phyloP scores from a whole-genome alignment of 2,113 vertebrate species.

The Eubucco bourcierii region DNA sequence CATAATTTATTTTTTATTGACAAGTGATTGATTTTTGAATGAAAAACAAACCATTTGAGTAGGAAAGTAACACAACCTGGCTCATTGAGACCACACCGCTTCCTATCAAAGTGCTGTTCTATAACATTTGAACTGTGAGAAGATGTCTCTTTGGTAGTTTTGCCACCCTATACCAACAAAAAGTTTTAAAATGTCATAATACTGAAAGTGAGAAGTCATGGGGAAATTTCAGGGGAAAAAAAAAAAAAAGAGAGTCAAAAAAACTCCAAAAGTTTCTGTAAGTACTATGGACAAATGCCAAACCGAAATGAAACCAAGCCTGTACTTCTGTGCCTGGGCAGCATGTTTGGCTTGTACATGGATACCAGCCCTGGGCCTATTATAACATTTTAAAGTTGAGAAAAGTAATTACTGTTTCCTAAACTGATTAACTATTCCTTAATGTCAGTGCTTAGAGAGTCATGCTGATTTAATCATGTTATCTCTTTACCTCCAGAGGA shows the following conservation, averaged over 20 bases:
- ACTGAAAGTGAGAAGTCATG: neutral
- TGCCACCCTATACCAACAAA: neutral
- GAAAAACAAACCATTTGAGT: neutral
- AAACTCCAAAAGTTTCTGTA: no score
- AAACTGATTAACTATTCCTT: conserved; percentile 55
- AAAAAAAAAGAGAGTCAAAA: neutral
- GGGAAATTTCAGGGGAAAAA: neutral
- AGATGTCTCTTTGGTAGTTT: neutral
- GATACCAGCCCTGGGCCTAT: neutral
- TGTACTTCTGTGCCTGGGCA: neutral
- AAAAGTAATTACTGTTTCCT: conserved; percentile 46
- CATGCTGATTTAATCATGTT: conserved; percentile 63
- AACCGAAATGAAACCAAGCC: neutral
- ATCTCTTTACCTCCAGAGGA: conserved; percentile 82
- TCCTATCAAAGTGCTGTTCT: neutral
- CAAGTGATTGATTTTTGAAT: neutral
- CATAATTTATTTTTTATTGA: neutral
- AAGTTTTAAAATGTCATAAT: neutral
- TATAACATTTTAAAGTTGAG: neutral
- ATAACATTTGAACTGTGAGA: neutral
- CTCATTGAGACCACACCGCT: neutral
- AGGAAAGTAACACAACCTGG: neutral
- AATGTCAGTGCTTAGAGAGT: conserved; percentile 17
- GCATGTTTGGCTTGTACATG: neutral
- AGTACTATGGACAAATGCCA: neutral